Conservation (phyloP, 2,113 vertebrate species). For the Triplophysa tibetana region DNA sequence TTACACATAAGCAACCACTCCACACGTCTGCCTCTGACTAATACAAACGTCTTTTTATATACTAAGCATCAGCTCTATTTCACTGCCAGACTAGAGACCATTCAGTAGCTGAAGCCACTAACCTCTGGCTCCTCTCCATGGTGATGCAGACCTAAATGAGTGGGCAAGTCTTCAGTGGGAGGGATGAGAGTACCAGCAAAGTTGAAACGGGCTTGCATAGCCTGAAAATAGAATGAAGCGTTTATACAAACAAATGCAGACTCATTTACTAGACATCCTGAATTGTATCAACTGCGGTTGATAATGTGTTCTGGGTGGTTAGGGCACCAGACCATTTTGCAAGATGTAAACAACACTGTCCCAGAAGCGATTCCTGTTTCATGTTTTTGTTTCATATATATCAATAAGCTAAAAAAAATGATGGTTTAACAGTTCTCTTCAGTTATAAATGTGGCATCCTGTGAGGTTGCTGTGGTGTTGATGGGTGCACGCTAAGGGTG, state of each 20-base stretch:
- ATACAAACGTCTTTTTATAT: neutral
- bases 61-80: neutral
- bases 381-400: too few relatives aligned
- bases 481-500: too few relatives aligned
- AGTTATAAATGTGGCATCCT: too few relatives aligned
- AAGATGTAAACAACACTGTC: too few relatives aligned
- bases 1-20: neutral
- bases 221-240: constrained; percentile 69
- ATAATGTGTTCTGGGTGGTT: too few relatives aligned
- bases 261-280: too few relatives aligned
- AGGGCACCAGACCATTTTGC: too few relatives aligned
- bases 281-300: too few relatives aligned
- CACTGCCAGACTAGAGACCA: neutral
- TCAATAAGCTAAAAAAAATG: too few relatives aligned
- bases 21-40: neutral
- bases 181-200: constrained; percentile 87
- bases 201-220: constrained; percentile 94
- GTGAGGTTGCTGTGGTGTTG: too few relatives aligned
- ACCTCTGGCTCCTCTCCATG: constrained; percentile 98
- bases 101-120: constrained; percentile 42
- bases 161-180: constrained; percentile 84
- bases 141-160: constrained; percentile 92
- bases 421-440: too few relatives aligned
- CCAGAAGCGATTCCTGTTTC: too few relatives aligned
- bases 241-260: neutral